Percentiles rank a stretch among this genome's conserved stretches.
Evolutionary conservation across 2,888 invertebrate genomes (phyloP).

Genomic region (Dysmachus trigonus): DNA sequence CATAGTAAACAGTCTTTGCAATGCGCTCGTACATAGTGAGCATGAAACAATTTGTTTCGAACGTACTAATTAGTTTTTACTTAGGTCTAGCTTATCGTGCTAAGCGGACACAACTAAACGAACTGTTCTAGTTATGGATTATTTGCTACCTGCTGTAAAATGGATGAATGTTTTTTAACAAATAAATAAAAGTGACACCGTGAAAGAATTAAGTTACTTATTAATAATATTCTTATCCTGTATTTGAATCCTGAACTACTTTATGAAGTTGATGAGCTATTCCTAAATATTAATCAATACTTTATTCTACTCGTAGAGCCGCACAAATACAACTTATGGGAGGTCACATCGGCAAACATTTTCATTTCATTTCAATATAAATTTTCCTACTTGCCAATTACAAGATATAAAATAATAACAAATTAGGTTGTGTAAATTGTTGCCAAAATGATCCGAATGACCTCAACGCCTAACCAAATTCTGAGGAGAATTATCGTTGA

Average conservation of each 20-base stretch:
- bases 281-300: not conserved
- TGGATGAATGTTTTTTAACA: not conserved
- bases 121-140: not conserved
- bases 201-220: not conserved
- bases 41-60: not conserved
- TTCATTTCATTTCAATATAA: not conserved
- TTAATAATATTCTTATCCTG: not conserved
- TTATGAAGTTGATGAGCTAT: not conserved
- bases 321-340: not conserved
- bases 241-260: not conserved
- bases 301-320: not conserved
- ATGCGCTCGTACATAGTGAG: conserved; percentile 4
- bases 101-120: not conserved
- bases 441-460: not conserved
- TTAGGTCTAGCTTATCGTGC: not conserved
- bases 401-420: not conserved
- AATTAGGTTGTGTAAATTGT: not conserved
- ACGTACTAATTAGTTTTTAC: conserved; percentile 6
- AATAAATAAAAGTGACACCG: not conserved
- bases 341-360: not conserved
- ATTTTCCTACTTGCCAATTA: not conserved
- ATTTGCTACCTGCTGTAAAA: not conserved
- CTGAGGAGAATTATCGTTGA: not conserved
- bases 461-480: conserved; percentile 16
- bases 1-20: conserved; percentile 19